phyloP scores from a whole-genome alignment of 2,113 vertebrate genomes.

The Dissostichus mawsoni region DNA sequence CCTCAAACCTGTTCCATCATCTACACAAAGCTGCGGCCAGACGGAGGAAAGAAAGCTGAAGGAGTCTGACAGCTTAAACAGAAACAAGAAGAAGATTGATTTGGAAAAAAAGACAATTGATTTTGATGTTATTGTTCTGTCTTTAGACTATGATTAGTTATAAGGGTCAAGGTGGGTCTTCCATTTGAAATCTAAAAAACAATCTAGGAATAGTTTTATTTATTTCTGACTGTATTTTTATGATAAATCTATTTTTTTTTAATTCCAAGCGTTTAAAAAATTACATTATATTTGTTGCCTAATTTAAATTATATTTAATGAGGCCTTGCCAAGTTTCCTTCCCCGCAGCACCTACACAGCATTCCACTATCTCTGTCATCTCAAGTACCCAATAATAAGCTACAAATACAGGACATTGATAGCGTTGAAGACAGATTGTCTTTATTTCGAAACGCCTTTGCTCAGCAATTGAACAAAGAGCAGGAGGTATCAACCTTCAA shows the following conservation, averaged over 20 bases:
- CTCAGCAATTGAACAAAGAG: conserved; percentile 94
- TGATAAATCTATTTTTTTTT: background rate
- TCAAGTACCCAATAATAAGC: conserved; percentile 53
- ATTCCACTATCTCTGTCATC: conserved; percentile 7
- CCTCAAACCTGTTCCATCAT: conserved; percentile 52
- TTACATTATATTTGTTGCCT: background rate
- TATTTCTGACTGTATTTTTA: background rate
- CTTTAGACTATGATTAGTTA: conserved; percentile 16
- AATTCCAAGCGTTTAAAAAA: background rate
- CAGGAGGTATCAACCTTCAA: conserved; percentile 92
- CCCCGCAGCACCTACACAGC: background rate
- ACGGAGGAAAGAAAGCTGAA: conserved; percentile 16
- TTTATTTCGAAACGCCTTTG: conserved; percentile 98
- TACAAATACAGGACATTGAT: conserved; percentile 75
- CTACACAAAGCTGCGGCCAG: conserved; percentile 7
- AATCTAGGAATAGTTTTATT: background rate
- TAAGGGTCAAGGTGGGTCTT: conserved; percentile 10
- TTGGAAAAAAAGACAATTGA: background rate
- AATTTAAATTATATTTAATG: background rate
- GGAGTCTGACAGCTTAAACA: conserved; percentile 31
- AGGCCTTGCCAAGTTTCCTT: background rate
- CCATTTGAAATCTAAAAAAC: background rate
- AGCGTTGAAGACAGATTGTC: conserved; percentile 95
- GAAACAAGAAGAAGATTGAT: conserved; percentile 3
- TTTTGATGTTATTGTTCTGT: conserved; percentile 16